Evolutionary conservation across 2,113 vertebrate genomes (phyloP), one percentile per base, ranked within the genome.

Genomic region (Terrapene triunguis): DNA sequence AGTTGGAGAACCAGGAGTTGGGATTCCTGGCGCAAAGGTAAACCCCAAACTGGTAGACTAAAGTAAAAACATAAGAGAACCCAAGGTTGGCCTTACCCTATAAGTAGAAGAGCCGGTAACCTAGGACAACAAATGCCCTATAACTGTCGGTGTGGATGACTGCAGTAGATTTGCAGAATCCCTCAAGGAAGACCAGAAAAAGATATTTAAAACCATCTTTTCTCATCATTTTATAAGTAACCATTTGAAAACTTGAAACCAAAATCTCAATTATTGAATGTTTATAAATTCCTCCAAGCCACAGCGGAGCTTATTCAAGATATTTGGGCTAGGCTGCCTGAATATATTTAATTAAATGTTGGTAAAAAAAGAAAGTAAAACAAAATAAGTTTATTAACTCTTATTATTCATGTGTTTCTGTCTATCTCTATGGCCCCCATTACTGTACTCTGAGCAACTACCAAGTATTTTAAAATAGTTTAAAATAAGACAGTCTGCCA

Each of bases 11-110:
- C 98, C 99, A 92, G 99, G 99, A 74, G 97, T 98, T 88, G 99
- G 99, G 83, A 98, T 99, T 95, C 98, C 99, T 95, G 99, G 99
- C 87, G 98, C 99, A 96, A 99, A 99, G 99, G 99, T 99, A 98
- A 87, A 81, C 92, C 42, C 53, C 78, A 90, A 80, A 85, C 13
- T 88, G 35, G 69, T 85, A 65, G 87, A 84, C 17, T 85, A 4
- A 83, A 83, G n/a, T 78, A 74, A 91, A 92, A 35, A 3, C 8
- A 55, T 17, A 89, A 44, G 35, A 50, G 74, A 88, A 85, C 65
- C 17, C 87, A 48, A 69, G 9, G 13, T 17, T 54, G 53, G 21
- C 72, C 3, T 76, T 76, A 24, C 11, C 42, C 3, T 5, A 14
- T 38, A 47, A 47, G 42, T 78, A 38, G 74, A 78, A 47, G 42